A percentile compares a stretch with the other conserved stretches of the same genome.
These are phyloP conservation scores for Hyles euphorbiae DNA, from an alignment of 1,140 invertebrate genomes.

Conservation along the genomic window DNA sequence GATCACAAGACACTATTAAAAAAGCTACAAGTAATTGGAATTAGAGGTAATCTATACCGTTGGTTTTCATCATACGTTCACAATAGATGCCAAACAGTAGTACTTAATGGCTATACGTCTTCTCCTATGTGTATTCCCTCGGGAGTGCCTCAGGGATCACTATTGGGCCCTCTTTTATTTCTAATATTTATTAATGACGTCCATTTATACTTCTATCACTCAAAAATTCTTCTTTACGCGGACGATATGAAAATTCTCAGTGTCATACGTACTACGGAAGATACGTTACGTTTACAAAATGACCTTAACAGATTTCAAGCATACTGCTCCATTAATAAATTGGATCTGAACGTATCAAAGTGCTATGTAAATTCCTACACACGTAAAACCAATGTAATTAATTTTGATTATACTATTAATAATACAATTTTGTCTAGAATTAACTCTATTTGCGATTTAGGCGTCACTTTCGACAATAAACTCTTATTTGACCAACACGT, in stretches of 20 bases:
- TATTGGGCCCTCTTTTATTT: background rate
- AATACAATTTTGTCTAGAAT: too few species aligned
- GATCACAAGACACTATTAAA: too few species aligned
- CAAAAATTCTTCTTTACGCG: background rate
- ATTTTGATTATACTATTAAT: too few species aligned
- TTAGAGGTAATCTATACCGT: too few species aligned
- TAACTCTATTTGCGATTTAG: too few species aligned
- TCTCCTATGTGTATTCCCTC: background rate
- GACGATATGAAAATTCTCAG: too few species aligned
- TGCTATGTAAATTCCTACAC: background rate
- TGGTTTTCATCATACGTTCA: too few species aligned
- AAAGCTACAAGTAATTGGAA: too few species aligned
- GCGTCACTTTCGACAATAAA: too few species aligned
- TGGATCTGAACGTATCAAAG: background rate
- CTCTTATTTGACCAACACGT: too few species aligned
- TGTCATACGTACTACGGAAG: too few species aligned
- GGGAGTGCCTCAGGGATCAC: slow-evolving; percentile 3
- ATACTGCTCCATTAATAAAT: background rate
- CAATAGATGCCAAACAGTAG: slow-evolving; percentile 1
- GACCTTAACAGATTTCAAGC: background rate
- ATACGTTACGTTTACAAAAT: background rate
- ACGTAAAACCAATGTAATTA: too few species aligned
- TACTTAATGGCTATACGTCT: background rate
- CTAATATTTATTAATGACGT: background rate
- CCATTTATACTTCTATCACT: background rate